phyloP scores from a whole-genome alignment of 1,140 invertebrate species.

The Calephelis nemesis region DNA sequence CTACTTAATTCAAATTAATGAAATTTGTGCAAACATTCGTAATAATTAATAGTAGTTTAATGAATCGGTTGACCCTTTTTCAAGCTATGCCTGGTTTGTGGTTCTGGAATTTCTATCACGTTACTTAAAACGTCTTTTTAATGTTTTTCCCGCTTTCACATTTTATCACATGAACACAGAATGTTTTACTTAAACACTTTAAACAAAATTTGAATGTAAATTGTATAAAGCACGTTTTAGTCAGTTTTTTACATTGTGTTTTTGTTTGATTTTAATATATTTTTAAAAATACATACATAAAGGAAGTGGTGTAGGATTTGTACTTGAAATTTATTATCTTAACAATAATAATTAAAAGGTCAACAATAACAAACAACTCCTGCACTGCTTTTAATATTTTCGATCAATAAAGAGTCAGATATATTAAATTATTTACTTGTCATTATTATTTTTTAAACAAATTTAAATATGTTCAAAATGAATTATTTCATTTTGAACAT shows the following conservation, averaged over 20 bases:
- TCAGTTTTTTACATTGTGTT: background rate
- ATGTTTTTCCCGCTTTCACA: background rate
- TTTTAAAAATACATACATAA: background rate
- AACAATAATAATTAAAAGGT: background rate
- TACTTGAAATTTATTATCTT: background rate
- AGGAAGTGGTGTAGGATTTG: background rate
- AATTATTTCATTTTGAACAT: too few species aligned
- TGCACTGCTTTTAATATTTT: background rate
- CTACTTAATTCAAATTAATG: background rate
- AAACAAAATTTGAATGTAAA: background rate
- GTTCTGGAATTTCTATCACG: slow-evolving; percentile 11
- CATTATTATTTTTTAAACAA: too few species aligned
- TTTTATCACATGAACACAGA: background rate
- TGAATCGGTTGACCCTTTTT: background rate
- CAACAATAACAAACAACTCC: background rate
- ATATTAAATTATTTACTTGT: too few species aligned
- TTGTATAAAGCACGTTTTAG: background rate
- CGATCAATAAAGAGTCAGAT: background rate
- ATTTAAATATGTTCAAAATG: too few species aligned
- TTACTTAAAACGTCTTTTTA: slow-evolving; percentile 1
- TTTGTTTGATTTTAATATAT: background rate
- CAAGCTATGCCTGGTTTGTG: background rate
- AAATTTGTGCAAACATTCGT: background rate
- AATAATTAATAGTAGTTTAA: background rate
- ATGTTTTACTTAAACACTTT: background rate